Evolutionary conservation across 1,140 invertebrate genomes (phyloP), one percentile per base, ranked within the genome.

Genomic region (Euwallacea similis): DNA sequence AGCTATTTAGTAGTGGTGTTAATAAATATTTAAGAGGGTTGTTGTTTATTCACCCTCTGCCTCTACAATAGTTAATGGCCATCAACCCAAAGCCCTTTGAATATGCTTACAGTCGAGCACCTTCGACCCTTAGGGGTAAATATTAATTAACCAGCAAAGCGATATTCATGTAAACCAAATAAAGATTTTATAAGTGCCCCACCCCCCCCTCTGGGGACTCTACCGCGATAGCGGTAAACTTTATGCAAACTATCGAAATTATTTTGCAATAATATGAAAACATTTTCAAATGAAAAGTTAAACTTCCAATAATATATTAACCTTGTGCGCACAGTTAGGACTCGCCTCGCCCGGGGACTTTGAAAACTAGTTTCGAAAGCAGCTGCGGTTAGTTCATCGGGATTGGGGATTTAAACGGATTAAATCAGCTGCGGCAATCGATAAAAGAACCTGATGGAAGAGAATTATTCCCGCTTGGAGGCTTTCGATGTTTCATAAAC

Each of bases 221-320:
- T 33, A 33, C 21, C 21, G 4, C 21, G 21, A 33, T 33, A 33
- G 1, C 4, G 1, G 21, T 33, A 33, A 33, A 33, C 21, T 33
- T 33, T 33, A 33, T 33, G 21, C 21, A 33, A 33, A 33, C 21
- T 33, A 33, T 33, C 21, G 4, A 4, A 33, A 33, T 33, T 1
- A 33, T 33, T 33, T 33, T 33, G 21, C 21, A 33, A 33, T 33
- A 33, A 33, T 33, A 33, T 33, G 21, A 33, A 50, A 11, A 50
- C 2, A 50, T 50, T 50, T 10, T 50, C 46, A 50, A 50, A 11
- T 50, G 13, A 50, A 50, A 50, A n/a, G 59, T 11, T 7, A 11
- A 61, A 61, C 59, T 61, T 61, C 42, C 59, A 11, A 43, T 42
- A 61, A 42, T 61, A 42, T 61, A 61, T 61, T 61, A 61, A 61